Conservation (phyloP, 1,140 invertebrate species). For the Listronotus bonariensis region DNA sequence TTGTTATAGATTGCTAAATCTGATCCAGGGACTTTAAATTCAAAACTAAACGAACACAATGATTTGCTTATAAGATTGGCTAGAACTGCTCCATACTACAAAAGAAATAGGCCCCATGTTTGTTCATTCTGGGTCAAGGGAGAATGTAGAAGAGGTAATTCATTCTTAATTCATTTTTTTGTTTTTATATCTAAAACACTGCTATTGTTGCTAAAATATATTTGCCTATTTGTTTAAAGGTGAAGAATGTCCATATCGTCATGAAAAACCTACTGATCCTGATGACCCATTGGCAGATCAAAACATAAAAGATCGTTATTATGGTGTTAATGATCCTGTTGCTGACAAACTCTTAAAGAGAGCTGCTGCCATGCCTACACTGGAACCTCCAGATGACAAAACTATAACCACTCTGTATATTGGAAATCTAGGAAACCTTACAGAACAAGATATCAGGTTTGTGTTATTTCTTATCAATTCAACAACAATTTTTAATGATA, state of each 20-base stretch:
- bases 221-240: slow-evolving; percentile 58
- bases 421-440: slow-evolving; percentile 89
- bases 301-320: slow-evolving; percentile 98
- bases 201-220: not conserved
- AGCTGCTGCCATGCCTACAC: slow-evolving; percentile 90
- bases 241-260: slow-evolving; percentile 98
- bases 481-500: too few species aligned
- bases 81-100: slow-evolving; percentile 97
- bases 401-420: slow-evolving; percentile 96
- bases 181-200: not conserved
- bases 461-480: too few species aligned
- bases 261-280: slow-evolving; percentile 98
- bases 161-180: slow-evolving; percentile 4
- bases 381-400: slow-evolving; percentile 94
- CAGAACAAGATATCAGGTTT: slow-evolving; percentile 86
- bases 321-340: slow-evolving; percentile 98
- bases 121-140: slow-evolving; percentile 99
- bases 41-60: slow-evolving; percentile 78
- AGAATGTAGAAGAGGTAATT: slow-evolving; percentile 87
- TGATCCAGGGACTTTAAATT: slow-evolving; percentile 65
- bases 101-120: slow-evolving; percentile 97
- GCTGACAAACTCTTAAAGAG: slow-evolving; percentile 96
- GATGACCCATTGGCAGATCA: slow-evolving; percentile 99
- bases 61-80: slow-evolving; percentile 95
- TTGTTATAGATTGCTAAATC: slow-evolving; percentile 53